These are phyloP conservation scores for Xyrichtys novacula DNA, from an alignment of 2,797 vertebrate species.

Conservation along the genomic window DNA sequence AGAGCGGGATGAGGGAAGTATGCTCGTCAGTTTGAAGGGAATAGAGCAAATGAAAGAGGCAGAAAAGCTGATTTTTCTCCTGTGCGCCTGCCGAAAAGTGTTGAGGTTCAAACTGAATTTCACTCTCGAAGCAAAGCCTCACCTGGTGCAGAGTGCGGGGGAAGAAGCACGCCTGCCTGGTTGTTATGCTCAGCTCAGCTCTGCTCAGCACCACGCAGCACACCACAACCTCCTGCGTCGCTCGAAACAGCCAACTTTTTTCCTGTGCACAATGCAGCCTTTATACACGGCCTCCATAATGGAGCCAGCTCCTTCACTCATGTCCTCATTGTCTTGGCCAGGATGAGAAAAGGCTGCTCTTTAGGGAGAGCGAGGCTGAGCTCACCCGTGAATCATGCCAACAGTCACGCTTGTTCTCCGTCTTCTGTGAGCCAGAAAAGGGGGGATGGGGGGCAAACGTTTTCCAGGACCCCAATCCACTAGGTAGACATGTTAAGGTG, in stretches of 20 bases:
- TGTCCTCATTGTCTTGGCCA: constrained; percentile 80
- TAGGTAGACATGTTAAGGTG: constrained; percentile 32
- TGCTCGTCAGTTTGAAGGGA: constrained; percentile 3
- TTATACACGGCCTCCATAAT: constrained; percentile 68
- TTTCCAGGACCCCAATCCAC: constrained; percentile 23
- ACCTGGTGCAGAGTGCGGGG: constrained; percentile 50
- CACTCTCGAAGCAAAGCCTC: constrained; percentile 15
- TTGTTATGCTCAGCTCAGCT: constrained; percentile 51
- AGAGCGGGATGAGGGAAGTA: constrained; percentile 26
- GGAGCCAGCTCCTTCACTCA: constrained; percentile 75
- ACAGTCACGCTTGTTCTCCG: constrained; percentile 61
- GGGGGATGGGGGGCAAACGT: constrained; percentile 26
- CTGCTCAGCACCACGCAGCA: constrained; percentile 49
- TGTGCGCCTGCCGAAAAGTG: not conserved
- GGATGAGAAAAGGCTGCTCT: constrained; percentile 80
- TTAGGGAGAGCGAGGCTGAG: constrained; percentile 74
- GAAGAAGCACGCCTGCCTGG: constrained; percentile 29
- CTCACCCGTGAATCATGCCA: constrained; percentile 77
- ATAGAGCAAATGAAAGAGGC: constrained; percentile 10
- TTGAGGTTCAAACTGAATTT: constrained; percentile 17
- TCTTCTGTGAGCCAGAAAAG: constrained; percentile 27
- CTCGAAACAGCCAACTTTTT: constrained; percentile 45
- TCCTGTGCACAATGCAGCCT: constrained; percentile 67
- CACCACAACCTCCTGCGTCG: constrained; percentile 40
- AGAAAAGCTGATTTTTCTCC: constrained; percentile 14